These are phyloP conservation scores for Fragum sueziense DNA, from an alignment of 2,888 invertebrate genomes.

Conservation along the genomic window DNA sequence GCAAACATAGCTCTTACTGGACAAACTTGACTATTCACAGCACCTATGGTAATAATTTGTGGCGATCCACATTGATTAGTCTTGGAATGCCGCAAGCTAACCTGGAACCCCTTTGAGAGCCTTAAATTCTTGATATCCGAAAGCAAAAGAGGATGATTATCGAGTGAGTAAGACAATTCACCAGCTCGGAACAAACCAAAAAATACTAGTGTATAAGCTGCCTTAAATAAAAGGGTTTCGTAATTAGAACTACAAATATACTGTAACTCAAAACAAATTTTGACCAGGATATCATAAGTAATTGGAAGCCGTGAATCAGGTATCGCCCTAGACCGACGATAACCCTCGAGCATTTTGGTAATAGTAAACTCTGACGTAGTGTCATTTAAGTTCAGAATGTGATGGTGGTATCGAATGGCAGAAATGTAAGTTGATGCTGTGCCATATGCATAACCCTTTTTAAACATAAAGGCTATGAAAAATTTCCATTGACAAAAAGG, in stretches of 20 bases:
- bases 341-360: conserved; percentile 24
- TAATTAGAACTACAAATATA: conserved; percentile 3
- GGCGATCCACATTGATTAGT: conserved; percentile 9
- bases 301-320: conserved; percentile 16
- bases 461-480: conserved; percentile 12
- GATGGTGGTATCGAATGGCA: conserved; percentile 18
- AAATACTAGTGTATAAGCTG: neutral
- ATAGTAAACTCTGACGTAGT: conserved; percentile 12
- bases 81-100: conserved; percentile 14
- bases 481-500: conserved; percentile 17
- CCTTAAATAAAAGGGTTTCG: conserved; percentile 11
- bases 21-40: neutral
- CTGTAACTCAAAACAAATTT: neutral
- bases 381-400: neutral
- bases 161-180: neutral
- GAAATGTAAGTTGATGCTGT: conserved; percentile 23
- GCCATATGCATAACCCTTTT: conserved; percentile 15
- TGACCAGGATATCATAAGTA: neutral
- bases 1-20: conserved; percentile 1
- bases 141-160: neutral
- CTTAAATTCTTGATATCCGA: neutral
- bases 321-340: neutral
- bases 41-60: neutral
- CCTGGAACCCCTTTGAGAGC: neutral
- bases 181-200: conserved; percentile 9